phyloP scores from a whole-genome alignment of 2,797 vertebrate genomes.

The Anguilla anguilla region DNA sequence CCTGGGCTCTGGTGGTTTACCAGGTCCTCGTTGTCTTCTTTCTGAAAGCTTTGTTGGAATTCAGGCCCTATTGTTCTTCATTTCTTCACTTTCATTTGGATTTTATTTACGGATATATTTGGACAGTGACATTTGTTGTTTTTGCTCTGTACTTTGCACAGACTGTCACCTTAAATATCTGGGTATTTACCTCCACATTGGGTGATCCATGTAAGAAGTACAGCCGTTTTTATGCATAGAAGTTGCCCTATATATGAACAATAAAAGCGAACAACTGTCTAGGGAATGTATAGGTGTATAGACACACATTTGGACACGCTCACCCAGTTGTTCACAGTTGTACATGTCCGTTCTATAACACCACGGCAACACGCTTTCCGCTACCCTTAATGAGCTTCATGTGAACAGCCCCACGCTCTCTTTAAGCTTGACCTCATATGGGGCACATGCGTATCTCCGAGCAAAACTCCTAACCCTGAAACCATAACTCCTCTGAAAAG shows the following conservation, averaged over 20 bases:
- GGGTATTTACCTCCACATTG: too few relatives aligned
- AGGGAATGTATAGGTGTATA: not conserved
- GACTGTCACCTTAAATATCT: too few relatives aligned
- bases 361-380: not conserved
- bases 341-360: not conserved
- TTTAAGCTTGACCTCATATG: constrained; percentile 9
- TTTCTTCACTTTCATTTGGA: too few relatives aligned
- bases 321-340: not conserved
- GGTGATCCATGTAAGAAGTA: too few relatives aligned
- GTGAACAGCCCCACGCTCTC: not conserved
- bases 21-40: not conserved
- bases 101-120: too few relatives aligned
- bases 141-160: too few relatives aligned
- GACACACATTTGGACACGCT: not conserved
- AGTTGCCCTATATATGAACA: too few relatives aligned
- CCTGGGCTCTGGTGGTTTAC: not conserved
- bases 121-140: too few relatives aligned
- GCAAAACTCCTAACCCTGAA: not conserved
- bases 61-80: too few relatives aligned
- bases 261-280: too few relatives aligned
- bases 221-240: too few relatives aligned
- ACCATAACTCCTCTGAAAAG: too few relatives aligned
- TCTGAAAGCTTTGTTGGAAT: not conserved
- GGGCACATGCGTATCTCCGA: not conserved
- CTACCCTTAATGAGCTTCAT: not conserved